Conservation (phyloP, 1,140 invertebrate species). For the Drosophila grimshawi region DNA sequence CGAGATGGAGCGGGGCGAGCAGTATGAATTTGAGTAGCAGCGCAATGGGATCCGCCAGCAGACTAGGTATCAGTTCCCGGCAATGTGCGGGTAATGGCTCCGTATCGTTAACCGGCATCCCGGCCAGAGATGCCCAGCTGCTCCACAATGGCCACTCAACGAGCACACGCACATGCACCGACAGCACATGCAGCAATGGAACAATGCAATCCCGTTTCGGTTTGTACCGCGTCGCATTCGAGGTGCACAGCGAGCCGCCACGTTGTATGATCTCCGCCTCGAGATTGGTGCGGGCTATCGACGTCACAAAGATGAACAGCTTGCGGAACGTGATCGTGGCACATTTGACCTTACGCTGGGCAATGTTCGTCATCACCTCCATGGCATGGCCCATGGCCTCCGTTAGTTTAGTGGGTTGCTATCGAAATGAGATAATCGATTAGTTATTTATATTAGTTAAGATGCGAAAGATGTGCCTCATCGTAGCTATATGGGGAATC, state of each 20-base stretch:
- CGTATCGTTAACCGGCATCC: slow-evolving; percentile 79
- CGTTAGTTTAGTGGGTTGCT: slow-evolving; percentile 88
- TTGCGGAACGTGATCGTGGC: slow-evolving; percentile 89
- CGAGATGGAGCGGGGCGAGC: slow-evolving; percentile 92
- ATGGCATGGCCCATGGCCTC: slow-evolving; percentile 94
- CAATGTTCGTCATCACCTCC: slow-evolving; percentile 95
- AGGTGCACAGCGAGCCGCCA: slow-evolving; percentile 89
- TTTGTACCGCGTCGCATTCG: slow-evolving; percentile 87
- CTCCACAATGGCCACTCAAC: slow-evolving; percentile 88
- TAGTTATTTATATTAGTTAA: too few relatives aligned
- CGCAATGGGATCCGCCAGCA: slow-evolving; percentile 93
- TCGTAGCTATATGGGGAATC: too few relatives aligned
- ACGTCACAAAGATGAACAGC: slow-evolving; percentile 94
- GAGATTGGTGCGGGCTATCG: slow-evolving; percentile 95
- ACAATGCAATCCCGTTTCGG: slow-evolving; percentile 95
- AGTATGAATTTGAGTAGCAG: slow-evolving; percentile 94
- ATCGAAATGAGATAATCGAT: not conserved
- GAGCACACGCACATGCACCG: slow-evolving; percentile 91
- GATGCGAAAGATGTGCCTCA: too few relatives aligned
- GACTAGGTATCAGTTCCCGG: slow-evolving; percentile 81
- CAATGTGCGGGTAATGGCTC: slow-evolving; percentile 79
- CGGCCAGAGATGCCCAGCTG: slow-evolving; percentile 88
- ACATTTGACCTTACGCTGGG: slow-evolving; percentile 84
- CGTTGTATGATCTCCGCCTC: slow-evolving; percentile 96
- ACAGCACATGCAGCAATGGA: slow-evolving; percentile 94